These are phyloP conservation scores for Agelas oroides DNA, from an alignment of 37 sponge, comb jelly and placozoan genomes.

Conservation along the genomic window DNA sequence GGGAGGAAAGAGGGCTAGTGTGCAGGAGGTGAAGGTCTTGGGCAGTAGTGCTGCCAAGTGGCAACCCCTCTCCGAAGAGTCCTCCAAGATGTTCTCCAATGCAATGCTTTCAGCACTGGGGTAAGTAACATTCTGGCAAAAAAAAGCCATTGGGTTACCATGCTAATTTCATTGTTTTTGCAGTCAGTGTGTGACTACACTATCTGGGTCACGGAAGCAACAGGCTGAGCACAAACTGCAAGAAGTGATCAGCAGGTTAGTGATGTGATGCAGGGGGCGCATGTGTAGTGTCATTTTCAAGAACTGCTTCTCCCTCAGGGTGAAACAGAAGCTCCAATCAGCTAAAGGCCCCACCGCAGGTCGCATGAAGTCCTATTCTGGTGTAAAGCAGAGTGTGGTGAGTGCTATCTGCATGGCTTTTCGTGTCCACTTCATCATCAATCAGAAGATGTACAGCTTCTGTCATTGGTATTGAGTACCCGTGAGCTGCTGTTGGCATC, in stretches of 20 bases:
- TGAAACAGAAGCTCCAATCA: not conserved
- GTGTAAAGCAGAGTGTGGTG: not conserved
- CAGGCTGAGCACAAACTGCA: not conserved
- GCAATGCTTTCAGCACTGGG: slow-evolving; percentile 15
- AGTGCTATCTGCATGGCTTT: not conserved
- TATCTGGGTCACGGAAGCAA: not conserved
- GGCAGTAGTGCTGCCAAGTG: not conserved
- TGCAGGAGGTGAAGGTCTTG: not conserved
- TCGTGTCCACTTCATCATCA: no score
- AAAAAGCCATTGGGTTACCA: not conserved
- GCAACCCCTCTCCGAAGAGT: not conserved
- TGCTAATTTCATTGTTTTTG: no score
- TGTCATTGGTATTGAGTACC: no score
- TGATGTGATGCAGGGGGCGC: not conserved
- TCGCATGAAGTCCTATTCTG: not conserved
- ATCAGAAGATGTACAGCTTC: no score
- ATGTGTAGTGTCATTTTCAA: no score
- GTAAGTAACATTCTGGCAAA: not conserved
- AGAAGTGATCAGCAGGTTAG: not conserved
- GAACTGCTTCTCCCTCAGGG: not conserved
- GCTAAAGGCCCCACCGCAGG: not conserved
- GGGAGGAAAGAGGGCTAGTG: not conserved
- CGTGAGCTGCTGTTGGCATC: no score
- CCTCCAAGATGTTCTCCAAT: not conserved
- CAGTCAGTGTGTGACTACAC: not conserved